Evolutionary conservation across 2,888 invertebrate species (phyloP), one percentile per base, ranked within the genome.

Genomic region (Dilophus febrilis): DNA sequence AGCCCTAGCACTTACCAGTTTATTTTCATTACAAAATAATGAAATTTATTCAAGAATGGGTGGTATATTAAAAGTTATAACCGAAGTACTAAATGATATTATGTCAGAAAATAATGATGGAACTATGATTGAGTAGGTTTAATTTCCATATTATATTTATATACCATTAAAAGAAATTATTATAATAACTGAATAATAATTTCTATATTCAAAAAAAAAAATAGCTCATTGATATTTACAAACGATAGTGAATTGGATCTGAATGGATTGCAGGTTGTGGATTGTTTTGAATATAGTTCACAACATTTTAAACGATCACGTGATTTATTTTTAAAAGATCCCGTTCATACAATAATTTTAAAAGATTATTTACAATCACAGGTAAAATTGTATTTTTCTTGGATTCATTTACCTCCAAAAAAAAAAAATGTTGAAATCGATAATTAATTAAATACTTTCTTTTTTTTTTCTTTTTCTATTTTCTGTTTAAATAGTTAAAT

Each of bases 21-120:
- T 81, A 36, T 64, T 85, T 42, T 74, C 81, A 35, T 70, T 74
- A 34, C 74, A 76, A 51, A 79, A 76, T 53, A 64, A 71, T 41
- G 66, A 73, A 18, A 74, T 87, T 32, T 61, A 83, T 41, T 74
- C 80, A 50, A 67, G 77, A 47, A 79, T 87, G 55, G 71, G 77
- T 26, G 71, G 70, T 19, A 77, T 88, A 34, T 65, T 88, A 51
- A 64, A 78, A 32, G 77, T 77, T 50, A 68, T 87, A 43, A 70
- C 78, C 2, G 84, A 85, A 59, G 74, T 79, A 2, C 64, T 88
- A 34, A 79, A 84, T 54, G 88, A 88, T 53, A 74, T 87, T 35
- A 77, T 78, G 61, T 76, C 74, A 52, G 68, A 70, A 18, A 80
- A 82, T 49, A 77, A 77, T 30, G 75, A 76, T 18, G 66, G 60